phyloP scores from a whole-genome alignment of 1,140 invertebrate species.

The Cataglyphis hispanica region DNA sequence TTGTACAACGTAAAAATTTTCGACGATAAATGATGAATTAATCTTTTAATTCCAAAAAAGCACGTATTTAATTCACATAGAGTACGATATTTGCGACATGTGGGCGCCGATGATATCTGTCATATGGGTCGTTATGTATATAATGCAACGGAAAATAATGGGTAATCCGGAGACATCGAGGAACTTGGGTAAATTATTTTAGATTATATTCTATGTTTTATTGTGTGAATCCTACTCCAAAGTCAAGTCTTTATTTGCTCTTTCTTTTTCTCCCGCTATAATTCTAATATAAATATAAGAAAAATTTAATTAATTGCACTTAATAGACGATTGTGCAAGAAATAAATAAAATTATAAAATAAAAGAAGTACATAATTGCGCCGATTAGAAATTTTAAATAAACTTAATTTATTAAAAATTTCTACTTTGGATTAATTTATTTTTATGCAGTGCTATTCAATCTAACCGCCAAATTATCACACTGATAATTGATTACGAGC shows the following conservation, averaged over 20 bases:
- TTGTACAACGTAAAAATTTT: not conserved
- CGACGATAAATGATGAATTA: not conserved
- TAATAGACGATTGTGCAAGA: not conserved
- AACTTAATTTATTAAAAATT: not conserved
- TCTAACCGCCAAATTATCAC: not conserved
- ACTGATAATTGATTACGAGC: not conserved
- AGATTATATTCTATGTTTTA: conserved; percentile 9
- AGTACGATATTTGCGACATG: conserved; percentile 54
- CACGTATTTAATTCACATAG: conserved; percentile 22
- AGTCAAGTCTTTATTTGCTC: not conserved
- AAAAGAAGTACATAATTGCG: not conserved
- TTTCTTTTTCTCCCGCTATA: not conserved
- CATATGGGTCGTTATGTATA: conserved; percentile 70
- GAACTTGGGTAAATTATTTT: conserved; percentile 51
- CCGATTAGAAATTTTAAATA: not conserved
- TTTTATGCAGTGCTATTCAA: not conserved
- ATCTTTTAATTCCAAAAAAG: not conserved
- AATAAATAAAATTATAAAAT: not conserved
- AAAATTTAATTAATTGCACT: not conserved
- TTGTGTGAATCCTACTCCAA: conserved; percentile 17
- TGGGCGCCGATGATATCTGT: conserved; percentile 74
- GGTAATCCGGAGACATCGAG: conserved; percentile 25
- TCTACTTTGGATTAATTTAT: not conserved
- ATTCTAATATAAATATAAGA: not conserved
- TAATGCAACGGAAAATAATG: conserved; percentile 68